These are phyloP conservation scores for Oceanodroma tethys DNA, from an alignment of 2,113 vertebrate species.

Conservation along the genomic window DNA sequence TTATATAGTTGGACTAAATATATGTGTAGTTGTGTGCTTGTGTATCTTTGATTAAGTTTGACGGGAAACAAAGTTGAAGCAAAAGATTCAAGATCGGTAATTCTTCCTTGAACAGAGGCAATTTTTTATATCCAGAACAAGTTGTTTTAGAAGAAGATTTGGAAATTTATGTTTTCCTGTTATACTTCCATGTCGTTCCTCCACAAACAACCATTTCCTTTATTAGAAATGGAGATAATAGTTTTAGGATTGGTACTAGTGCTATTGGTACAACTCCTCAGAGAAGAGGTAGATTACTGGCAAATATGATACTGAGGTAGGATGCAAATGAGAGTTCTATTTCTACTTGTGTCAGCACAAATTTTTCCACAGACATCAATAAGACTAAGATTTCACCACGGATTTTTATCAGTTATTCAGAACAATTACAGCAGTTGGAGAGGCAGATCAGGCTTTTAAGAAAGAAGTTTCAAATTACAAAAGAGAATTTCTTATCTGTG, in stretches of 20 bases:
- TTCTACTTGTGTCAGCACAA: constrained; percentile 6
- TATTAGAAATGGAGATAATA: background rate
- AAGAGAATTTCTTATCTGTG: background rate
- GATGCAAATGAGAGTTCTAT: background rate
- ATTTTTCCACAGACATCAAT: background rate
- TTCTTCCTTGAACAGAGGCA: background rate
- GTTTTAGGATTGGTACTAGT: background rate
- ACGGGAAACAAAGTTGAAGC: background rate
- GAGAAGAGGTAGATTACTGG: background rate
- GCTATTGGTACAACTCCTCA: background rate
- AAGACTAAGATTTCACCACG: background rate
- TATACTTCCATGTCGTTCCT: background rate
- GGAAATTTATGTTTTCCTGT: background rate
- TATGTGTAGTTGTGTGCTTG: background rate
- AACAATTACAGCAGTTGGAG: background rate
- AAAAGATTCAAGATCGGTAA: background rate
- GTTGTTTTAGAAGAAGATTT: background rate
- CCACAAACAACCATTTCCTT: background rate
- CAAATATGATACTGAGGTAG: background rate
- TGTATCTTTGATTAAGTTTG: background rate
- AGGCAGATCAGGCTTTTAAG: background rate
- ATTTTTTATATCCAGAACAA: background rate
- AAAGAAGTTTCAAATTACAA: constrained; percentile 20
- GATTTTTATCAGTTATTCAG: constrained; percentile 10
- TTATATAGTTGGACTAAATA: background rate